Evolutionary conservation across 1,140 invertebrate species (phyloP), one percentile per base, ranked within the genome.

Genomic region (Bombus balteatus): DNA sequence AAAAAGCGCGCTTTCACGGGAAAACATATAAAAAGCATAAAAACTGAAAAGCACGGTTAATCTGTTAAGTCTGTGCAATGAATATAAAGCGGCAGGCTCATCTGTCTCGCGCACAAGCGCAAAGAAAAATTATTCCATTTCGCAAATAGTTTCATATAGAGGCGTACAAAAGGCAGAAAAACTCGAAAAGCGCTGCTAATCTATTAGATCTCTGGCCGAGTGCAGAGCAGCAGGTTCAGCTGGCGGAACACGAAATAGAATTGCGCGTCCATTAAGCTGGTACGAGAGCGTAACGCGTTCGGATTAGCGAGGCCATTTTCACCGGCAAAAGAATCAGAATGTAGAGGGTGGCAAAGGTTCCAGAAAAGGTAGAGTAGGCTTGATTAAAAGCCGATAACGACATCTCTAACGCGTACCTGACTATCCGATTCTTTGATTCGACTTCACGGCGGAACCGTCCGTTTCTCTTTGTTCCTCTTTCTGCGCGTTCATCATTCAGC

Each of bases 381-480:
- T 88, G 89, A 83, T 84, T 90, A 90, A 89, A 87, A 84, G 83
- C 83, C 82, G 88, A 89, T 89, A 89, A 89, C 88, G 72, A 88
- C 87, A 80, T 79, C 80, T 76, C 68, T 66, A 66, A 83, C 87
- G 71, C 74, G 74, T 71, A 43, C 43, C 80, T 53, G 66, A 41
- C 74, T 62, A 81, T 80, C 83, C 74, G 74, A 88, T 88, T 83
- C 82, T 41, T 72, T 81, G 86, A 77, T 88, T 84, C 80, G 85
- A 81, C 41, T 88, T 88, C 79, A 88, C 87, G 85, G 86, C 3
- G 80, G 80, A 83, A 83, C 75, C 85, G 70, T 83, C 65, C 62
- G 47, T 73, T 83, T 6, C 79, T 75, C 75, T 80, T 76, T 76
- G 43, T 59, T 2, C 2, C 6, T 12, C 4, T 65, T 65, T 15